Evolutionary conservation across 2,888 invertebrate genomes (phyloP), one percentile per base, ranked within the genome.

Genomic region (Andrena haemorrhoa): DNA sequence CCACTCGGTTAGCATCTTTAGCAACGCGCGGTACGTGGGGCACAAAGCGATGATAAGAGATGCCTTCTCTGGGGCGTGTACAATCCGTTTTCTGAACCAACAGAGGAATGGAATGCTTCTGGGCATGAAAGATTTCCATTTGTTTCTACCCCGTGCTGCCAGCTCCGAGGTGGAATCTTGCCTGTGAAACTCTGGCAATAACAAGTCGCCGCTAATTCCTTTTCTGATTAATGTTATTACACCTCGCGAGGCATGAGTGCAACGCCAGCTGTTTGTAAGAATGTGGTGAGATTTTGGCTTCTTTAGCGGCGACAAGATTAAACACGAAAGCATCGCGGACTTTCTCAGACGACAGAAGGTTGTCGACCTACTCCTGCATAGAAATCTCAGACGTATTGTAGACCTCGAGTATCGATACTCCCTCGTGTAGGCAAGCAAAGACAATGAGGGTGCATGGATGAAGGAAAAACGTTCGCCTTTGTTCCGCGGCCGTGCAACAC

Each of bases 11-110:
- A 71, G 64, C 31, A 70, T 69, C 20, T 73, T 72, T 66, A 75
- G 26, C 41, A 20, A 23, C 72, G 47, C 51, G 29, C 64, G 64
- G 69, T 63, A 23, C 47, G 56, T n/a, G 61, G 58, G 68, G 64
- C 69, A 47, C 51, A 56, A 71, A 80, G 79, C 49, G 56, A 63
- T 70, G 74, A 71, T 51, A 51, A 74, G 49, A 60, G 79, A 66
- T 60, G 56, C 60, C 53, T 41, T 35, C 49, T 41, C 53, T n/a
- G 12, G 66, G 49, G 51, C 31, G 56, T 56, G 56, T 12, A 51
- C 71, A 70, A 79, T 79, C 63, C 80, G 68, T 69, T 80, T 75
- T 49, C 26, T 49, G 5, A 49, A 29, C n/a, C 56, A n/a, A 74
- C 75, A 60, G 74, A 61, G 20, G 60, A 60, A 26, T 33, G 16